Conservation (phyloP, 2,113 vertebrate genomes). For the Takifugu flavidus region DNA sequence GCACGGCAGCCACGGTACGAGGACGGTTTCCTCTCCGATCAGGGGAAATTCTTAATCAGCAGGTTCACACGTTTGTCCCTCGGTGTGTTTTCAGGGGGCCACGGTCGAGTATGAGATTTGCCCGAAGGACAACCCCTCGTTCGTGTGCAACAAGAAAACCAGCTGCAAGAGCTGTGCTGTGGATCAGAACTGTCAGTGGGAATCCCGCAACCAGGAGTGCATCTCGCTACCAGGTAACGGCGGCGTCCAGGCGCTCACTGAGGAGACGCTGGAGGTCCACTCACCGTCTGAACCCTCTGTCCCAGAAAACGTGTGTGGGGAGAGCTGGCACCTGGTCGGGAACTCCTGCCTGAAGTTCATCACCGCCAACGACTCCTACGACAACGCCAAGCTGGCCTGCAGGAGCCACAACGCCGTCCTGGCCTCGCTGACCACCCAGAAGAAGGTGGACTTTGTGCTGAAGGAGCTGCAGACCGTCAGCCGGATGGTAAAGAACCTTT, state of each 20-base stretch:
- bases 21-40: background rate
- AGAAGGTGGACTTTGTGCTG: constrained; percentile 94
- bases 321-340: constrained; percentile 91
- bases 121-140: constrained; percentile 90
- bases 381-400: constrained; percentile 92
- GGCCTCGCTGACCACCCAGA: constrained; percentile 91
- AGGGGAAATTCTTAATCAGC: too few relatives aligned
- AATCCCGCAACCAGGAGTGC: constrained; percentile 92
- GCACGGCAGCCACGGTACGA: constrained; percentile 83
- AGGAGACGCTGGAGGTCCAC: background rate
- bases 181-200: constrained; percentile 98
- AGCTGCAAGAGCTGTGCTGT: constrained; percentile 96
- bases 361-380: constrained; percentile 86
- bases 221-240: constrained; percentile 86
- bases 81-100: constrained; percentile 73
- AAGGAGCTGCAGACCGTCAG: constrained; percentile 91
- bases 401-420: constrained; percentile 83
- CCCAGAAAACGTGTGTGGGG: constrained; percentile 92
- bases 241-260: background rate
- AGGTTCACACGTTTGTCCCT: background rate
- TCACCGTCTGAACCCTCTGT: background rate
- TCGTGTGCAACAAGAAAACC: constrained; percentile 93
- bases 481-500: constrained; percentile 75
- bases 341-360: constrained; percentile 93
- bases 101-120: constrained; percentile 79